Base-by-base conservation (phyloP, 2,888 invertebrate species). In the Polydesmus complanatus region DNA sequence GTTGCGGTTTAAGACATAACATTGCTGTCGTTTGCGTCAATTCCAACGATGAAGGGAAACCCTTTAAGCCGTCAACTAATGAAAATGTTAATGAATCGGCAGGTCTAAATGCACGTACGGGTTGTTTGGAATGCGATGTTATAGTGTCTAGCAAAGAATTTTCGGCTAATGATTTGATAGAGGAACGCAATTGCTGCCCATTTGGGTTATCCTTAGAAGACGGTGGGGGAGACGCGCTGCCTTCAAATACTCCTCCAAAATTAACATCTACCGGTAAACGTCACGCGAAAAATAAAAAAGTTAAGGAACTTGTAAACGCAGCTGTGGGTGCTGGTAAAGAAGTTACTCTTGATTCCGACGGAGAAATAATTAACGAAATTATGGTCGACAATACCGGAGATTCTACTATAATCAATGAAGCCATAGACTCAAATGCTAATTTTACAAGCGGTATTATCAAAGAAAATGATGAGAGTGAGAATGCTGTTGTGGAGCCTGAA, bases 1-100 rank as follows among this genome's bases (percentile, higher is more conserved):
- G 64, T 48, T 70, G 71, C 63, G 73, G 74, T 3, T 67, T 68
- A 2, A 61, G 63, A 23, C 72, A 73, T 64, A 71, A 68, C 47
- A 49, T 73, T 58, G 72, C 70, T 2, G 56, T 74, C 21, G 37
- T 60, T 23, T 58, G 58, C 21, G 26, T 8, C 19, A 19, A 54
- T 8, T 23, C 18, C 54, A 14, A 21, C 18, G 60, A 60, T 49
- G 50, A 58, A n/a, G 8, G 18, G 8, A 18, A 59, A n/a, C 23
- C 50, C 21, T 21, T 21, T 23, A 18, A 51, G 51, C 51, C 5
- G 22, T 19, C 61, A 51, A 21, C 53, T 3, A 5, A 51, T 2
- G 11, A 5, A 3, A 5, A 11, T 25, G n/a, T 25, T 25, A 54
- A 22, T n/a, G 18, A 26, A 26, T 52, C 19, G 19, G 19, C 19